Base-by-base conservation (phyloP, 2,113 vertebrate species). In the Hiodon alosoides region DNA sequence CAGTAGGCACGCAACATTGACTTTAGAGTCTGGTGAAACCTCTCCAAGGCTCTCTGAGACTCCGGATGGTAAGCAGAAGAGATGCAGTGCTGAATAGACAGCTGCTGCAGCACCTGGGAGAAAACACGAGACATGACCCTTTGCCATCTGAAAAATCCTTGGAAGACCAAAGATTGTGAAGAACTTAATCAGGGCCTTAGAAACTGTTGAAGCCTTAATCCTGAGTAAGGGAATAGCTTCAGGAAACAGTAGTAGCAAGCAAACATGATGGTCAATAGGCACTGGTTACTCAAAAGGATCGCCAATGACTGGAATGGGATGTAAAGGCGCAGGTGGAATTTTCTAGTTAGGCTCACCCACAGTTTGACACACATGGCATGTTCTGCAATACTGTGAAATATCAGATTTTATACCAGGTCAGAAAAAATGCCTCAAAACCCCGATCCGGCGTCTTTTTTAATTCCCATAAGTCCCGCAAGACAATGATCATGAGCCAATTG, bases 401-500 rank as follows among this genome's bases (percentile, higher is more conserved):
- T 72, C 69, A 5, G 31, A 46, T 8, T 72, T 77, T 13, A 72
- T 64, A 0, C 13, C 31, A 50, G n/a, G n/a, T n/a, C n/a, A n/a
- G 69, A 72, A 5, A 31, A 77, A 77, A 57, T 78, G 76, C 61
- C 61, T 5, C 61, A 64, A 64, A 64, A 64, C 9, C 9, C 61
- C 11, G 4, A 17, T 64, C 61, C 6, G 2, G n/a, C 1, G 61
- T 64, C n/a, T 31, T 64, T 5, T 16, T 3, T 13, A 0, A 64
- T 17, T 6, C 61, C 3, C 61, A 64, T 6, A 16, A 3, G 61
- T 16, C 13, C 61, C 9, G 58, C 66, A 65, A 62, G 71, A 54
- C 16, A 74, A 17, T 69, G 64, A 11, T 78, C 65, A 55, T 73
- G 55, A 14, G 65, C 76, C 4, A 78, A 31, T 69, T 58, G 52